Percentiles rank a stretch among this genome's conserved stretches.
Conservation (phyloP, 2,113 vertebrate species). For the Etheostoma spectabile region DNA sequence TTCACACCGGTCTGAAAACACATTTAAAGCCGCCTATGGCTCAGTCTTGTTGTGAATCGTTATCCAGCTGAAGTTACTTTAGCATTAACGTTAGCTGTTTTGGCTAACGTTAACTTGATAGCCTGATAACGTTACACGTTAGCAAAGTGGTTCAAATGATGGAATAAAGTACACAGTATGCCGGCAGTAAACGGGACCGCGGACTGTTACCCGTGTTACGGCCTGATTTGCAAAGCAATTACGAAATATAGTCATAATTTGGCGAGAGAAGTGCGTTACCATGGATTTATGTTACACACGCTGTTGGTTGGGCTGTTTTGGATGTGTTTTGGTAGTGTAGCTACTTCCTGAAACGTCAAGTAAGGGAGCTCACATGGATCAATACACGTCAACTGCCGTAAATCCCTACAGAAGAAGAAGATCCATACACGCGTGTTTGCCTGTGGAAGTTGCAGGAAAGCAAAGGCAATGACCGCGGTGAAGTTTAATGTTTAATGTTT, state of each 20-base stretch:
- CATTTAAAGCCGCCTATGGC: neutral
- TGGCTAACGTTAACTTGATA: constrained; percentile 17
- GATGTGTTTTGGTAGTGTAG: constrained; percentile 1
- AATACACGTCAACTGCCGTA: neutral
- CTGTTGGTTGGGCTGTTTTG: neutral
- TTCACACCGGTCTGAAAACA: neutral
- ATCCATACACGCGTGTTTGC: neutral
- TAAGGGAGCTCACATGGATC: constrained; percentile 38
- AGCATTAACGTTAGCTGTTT: neutral
- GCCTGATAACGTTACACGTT: neutral
- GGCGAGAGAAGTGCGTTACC: neutral
- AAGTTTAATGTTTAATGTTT: no score
- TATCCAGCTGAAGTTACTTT: constrained; percentile 1
- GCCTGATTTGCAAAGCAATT: fast-evolving
- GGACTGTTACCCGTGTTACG: neutral
- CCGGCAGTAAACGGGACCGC: neutral
- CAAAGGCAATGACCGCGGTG: neutral
- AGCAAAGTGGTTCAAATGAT: constrained; percentile 5
- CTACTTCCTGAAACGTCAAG: constrained; percentile 40
- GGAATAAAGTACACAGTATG: neutral
- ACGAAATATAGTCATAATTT: neutral
- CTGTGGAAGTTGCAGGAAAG: neutral
- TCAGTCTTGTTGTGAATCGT: neutral
- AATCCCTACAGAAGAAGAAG: no score
- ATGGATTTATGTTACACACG: no score